These are phyloP conservation scores for Carassius gibelio DNA, from an alignment of 2,113 vertebrate genomes.

Conservation along the genomic window DNA sequence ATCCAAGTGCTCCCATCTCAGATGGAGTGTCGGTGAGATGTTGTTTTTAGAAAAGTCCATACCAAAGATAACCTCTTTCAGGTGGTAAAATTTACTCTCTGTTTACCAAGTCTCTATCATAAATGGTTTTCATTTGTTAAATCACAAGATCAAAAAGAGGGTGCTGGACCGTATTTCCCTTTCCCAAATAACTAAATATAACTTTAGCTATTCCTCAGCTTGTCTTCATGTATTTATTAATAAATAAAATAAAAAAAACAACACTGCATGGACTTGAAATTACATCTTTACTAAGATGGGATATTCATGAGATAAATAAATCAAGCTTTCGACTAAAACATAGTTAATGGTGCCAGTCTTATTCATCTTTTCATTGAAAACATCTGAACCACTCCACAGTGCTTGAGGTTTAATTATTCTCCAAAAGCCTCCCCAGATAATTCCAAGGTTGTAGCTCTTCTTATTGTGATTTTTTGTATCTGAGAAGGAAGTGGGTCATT, in stretches of 20 bases:
- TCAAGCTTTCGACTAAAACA: constrained; percentile 12
- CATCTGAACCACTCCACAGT: not conserved
- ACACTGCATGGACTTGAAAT: not conserved
- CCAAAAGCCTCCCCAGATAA: constrained; percentile 27
- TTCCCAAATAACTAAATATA: constrained; percentile 35
- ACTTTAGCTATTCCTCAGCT: constrained; percentile 31
- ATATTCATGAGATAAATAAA: not conserved
- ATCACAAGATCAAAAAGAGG: constrained; percentile 41
- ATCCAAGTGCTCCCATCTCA: constrained; percentile 35
- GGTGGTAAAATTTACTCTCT: constrained; percentile 46
- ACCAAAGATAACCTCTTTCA: constrained; percentile 53
- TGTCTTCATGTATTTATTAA: constrained; percentile 33
- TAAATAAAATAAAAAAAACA: not conserved
- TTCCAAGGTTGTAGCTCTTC: constrained; percentile 23
- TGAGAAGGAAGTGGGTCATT: constrained; percentile 42
- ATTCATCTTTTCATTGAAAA: not conserved
- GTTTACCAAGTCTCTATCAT: not conserved
- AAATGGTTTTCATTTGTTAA: constrained; percentile 39
- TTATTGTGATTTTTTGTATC: constrained; percentile 50
- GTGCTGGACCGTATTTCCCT: not conserved
- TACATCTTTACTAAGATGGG: not conserved
- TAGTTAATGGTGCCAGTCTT: constrained; percentile 3
- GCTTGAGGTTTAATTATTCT: constrained; percentile 8
- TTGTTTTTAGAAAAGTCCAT: constrained; percentile 48
- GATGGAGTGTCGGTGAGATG: constrained; percentile 25